Base-by-base conservation (phyloP, 2,797 vertebrate genomes). In the Tamandua tetradactyla region DNA sequence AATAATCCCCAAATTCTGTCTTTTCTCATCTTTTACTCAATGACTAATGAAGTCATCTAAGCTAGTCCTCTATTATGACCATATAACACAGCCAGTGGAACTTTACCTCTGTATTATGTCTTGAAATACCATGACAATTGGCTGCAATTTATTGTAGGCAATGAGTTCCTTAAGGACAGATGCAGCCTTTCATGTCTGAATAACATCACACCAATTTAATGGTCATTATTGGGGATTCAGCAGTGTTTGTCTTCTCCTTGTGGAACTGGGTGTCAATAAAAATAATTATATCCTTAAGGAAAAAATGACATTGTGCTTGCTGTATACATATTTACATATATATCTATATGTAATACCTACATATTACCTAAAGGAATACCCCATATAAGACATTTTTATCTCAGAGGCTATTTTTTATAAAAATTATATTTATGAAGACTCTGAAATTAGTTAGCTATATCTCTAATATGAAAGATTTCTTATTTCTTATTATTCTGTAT, bases 1-100 rank as follows among this genome's bases (percentile, higher is more conserved):
- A 87, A 47, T 44, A 71, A 80, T 40, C 25, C 55, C 82, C 74
- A 80, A 87, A 80, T 64, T 89, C n/a, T 40, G 17, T 57, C 23
- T 35, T 80, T 94, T 76, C n/a, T 35, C 14, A n/a, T 62, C 35
- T 79, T 87, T 80, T 84, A 84, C 94, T 89, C 14, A 42, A 69
- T 59, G 40, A 76, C 25, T 35, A 17, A 49, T 84, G 14, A 64
- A 75, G 30, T 59, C 22, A 84, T 64, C 23, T 66, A 17, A 74
- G 27, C 6, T 79, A 40, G 11, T 89, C 80, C 27, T 62, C 49
- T 82, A 87, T 74, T 64, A 18, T 66, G 69, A 89, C 8, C 84
- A 3, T 32, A 57, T 10, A 32, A 30, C 47, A 52, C 0, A 1
- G 20, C 2, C 32, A 11, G 2, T 62, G 37, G 3, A 59, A 75